Conservation (phyloP, 2,888 invertebrate genomes). For the Nomada ruficornis region DNA sequence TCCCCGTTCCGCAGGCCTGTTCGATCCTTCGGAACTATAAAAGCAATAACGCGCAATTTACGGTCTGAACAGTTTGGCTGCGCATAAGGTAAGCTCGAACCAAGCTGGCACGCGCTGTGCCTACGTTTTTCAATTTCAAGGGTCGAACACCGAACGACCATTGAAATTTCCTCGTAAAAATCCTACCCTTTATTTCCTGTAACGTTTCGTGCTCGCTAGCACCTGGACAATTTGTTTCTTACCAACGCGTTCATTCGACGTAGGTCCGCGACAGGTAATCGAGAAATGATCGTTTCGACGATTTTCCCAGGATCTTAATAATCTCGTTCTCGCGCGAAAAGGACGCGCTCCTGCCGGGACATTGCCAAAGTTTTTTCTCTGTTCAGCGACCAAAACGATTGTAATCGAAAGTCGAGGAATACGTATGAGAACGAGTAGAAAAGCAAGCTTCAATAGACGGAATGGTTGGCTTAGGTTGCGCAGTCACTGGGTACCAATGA, state of each 20-base stretch:
- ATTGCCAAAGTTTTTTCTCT: neutral
- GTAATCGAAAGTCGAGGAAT: conserved; percentile 37
- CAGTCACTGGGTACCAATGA: conserved; percentile 67
- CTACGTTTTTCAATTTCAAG: conserved; percentile 62
- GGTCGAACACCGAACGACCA: conserved; percentile 48
- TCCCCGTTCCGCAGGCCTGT: conserved; percentile 12
- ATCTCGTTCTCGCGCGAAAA: neutral
- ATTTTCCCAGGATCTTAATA: conserved; percentile 13
- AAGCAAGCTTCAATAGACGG: conserved; percentile 36
- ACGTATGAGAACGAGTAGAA: conserved; percentile 29
- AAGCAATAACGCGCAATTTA: conserved; percentile 77
- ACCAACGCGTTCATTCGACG: neutral
- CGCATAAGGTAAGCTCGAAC: conserved; percentile 60
- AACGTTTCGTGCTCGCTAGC: neutral
- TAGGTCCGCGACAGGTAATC: neutral
- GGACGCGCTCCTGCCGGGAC: neutral
- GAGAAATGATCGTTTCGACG: neutral
- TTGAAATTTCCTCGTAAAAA: conserved; percentile 56
- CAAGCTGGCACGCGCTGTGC: conserved; percentile 65
- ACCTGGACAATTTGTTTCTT: conserved; percentile 11
- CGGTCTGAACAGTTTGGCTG: conserved; percentile 71
- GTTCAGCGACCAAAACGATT: neutral
- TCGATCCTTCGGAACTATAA: conserved; percentile 60
- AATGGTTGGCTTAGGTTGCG: conserved; percentile 44
- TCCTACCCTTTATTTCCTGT: conserved; percentile 12